Percentiles rank a stretch among this genome's conserved stretches.
Evolutionary conservation across 2,797 vertebrate species (phyloP).

Genomic region (Darevskia mixta): DNA sequence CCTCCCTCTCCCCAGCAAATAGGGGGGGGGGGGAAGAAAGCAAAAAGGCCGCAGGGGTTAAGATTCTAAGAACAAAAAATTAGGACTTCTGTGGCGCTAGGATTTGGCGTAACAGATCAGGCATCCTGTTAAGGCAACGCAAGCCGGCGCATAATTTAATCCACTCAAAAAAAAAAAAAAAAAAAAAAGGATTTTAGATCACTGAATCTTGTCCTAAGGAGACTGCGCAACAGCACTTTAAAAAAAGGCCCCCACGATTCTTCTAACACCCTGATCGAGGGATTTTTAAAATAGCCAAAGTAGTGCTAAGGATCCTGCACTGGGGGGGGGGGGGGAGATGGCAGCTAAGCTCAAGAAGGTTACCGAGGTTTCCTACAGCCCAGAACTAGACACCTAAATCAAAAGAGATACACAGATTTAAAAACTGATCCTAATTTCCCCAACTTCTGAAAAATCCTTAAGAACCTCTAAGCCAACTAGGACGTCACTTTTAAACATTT

Average conservation of each 20-base stretch:
- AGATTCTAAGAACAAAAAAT: constrained; percentile 86
- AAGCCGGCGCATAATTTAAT: constrained; percentile 90
- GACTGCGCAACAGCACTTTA: constrained; percentile 67
- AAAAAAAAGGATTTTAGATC: constrained; percentile 68
- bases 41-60: constrained; percentile 75
- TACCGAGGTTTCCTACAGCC: constrained; percentile 75
- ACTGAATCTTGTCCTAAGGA: constrained; percentile 78
- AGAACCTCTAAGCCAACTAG: constrained; percentile 88
- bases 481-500: constrained; percentile 77
- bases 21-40: no score
- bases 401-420: constrained; percentile 82
- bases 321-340: constrained; percentile 66
- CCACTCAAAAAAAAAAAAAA: constrained; percentile 66
- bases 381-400: constrained; percentile 89
- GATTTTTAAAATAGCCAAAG: constrained; percentile 88
- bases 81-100: constrained; percentile 88
- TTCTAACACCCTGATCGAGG: constrained; percentile 12
- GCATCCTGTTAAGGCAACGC: constrained; percentile 92
- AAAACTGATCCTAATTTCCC: constrained; percentile 82
- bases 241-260: constrained; percentile 75
- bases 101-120: constrained; percentile 84
- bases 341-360: constrained; percentile 83
- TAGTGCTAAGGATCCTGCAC: constrained; percentile 69
- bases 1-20: not conserved
- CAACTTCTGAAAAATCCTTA: constrained; percentile 86